Evolutionary conservation across 2,113 vertebrate genomes (phyloP).

Genomic region (Tor tambroides): DNA sequence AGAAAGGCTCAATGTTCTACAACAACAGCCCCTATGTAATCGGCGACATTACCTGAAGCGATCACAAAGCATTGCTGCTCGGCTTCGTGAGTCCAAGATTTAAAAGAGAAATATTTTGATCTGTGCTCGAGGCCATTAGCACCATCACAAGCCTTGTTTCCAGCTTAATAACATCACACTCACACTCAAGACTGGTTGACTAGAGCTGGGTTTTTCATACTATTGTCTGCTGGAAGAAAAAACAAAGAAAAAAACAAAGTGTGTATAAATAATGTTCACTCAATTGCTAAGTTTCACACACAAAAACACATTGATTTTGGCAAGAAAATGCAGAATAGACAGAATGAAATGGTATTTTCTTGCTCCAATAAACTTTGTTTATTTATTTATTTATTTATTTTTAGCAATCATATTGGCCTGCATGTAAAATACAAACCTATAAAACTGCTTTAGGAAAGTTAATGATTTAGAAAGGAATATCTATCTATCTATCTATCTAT

Average conservation of each 20-base stretch:
- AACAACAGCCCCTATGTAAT: conserved; percentile 43
- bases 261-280: background rate
- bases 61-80: conserved; percentile 32
- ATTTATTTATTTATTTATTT: background rate
- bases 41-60: conserved; percentile 37
- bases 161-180: conserved; percentile 62
- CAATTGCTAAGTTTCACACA: background rate
- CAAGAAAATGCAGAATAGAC: background rate
- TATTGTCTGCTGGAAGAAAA: background rate
- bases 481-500: no score
- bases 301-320: background rate
- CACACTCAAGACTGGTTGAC: background rate
- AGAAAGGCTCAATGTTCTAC: conserved; percentile 46
- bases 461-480: no score
- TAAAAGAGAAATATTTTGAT: conserved; percentile 44
- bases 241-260: no score
- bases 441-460: no score
- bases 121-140: conserved; percentile 61
- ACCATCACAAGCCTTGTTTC: conserved; percentile 62
- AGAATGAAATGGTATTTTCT: background rate
- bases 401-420: no score
- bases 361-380: no score
- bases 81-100: conserved; percentile 15
- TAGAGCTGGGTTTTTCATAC: background rate
- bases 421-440: no score